A percentile compares a stretch with the other conserved stretches of the same genome.
Conservation (phyloP, 2,888 invertebrate genomes). For the Hymenopus coronatus region DNA sequence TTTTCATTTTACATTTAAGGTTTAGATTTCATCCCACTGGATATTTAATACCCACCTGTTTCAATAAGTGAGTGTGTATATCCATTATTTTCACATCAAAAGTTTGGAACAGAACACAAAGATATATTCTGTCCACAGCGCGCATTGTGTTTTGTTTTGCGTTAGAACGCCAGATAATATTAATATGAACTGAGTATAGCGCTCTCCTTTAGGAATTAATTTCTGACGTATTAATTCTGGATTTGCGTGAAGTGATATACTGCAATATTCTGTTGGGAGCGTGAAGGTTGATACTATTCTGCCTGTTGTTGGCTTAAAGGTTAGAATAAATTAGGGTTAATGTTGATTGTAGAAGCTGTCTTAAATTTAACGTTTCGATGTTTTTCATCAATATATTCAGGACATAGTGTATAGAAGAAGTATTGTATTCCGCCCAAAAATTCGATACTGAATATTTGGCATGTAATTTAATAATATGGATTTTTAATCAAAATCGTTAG, state of each 20-base stretch:
- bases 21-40: background rate
- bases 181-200: background rate
- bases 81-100: background rate
- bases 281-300: too few relatives aligned
- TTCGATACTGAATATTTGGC: too few relatives aligned
- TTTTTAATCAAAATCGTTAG: too few relatives aligned
- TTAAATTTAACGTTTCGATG: too few relatives aligned
- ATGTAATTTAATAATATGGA: too few relatives aligned
- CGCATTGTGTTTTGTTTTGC: background rate
- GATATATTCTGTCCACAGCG: too few relatives aligned
- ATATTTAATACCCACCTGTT: background rate
- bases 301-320: too few relatives aligned
- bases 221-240: background rate
- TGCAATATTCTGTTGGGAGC: background rate
- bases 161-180: background rate
- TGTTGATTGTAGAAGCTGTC: too few relatives aligned
- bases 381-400: too few relatives aligned
- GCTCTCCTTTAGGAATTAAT: background rate
- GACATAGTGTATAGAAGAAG: too few relatives aligned
- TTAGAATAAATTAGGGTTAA: too few relatives aligned
- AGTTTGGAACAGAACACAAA: background rate
- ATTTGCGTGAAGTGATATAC: background rate
- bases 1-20: background rate
- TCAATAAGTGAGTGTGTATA: background rate
- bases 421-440: too few relatives aligned